Base-by-base conservation (phyloP, 2,113 vertebrate species). In the Gavialis gangeticus region DNA sequence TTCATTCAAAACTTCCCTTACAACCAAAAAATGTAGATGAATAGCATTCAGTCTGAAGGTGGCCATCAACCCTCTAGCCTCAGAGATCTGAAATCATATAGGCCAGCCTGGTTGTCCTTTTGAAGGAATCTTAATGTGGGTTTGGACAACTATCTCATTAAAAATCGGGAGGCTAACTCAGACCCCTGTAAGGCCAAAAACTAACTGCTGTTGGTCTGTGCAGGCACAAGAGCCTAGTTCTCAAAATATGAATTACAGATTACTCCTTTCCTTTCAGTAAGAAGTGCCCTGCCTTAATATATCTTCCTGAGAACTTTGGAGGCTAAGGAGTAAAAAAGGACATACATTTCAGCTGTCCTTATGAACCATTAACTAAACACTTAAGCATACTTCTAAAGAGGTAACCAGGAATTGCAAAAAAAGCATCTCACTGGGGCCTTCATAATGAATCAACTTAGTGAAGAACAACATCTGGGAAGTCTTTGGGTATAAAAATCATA, bases 41-140 rank as follows among this genome's bases (percentile, higher is more conserved):
- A 79, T 73, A 85, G 87, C 3, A 55, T 90, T 93, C 95, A 92
- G 94, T 85, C 87, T 90, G 90, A 75, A 89, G 96, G 93, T 93
- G 94, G 93, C 94, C 95, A 92, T 95, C 82, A 75, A 73, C 57
- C 46, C 46, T 82, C 78, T 85, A 88, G 93, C 85, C 92, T 95
- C 86, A 94, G 92, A 91, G 93, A 95, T 92, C 69, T 91, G 84
- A 85, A 92, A 95, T 95, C 95, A 93, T 94, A 95, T 69, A 95
- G 82, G 96, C 93, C 96, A 96, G 94, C 90, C 81, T 95, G 93
- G 93, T 79, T 95, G 94, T 93, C 96, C 95, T 96, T 96, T 95
- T 87, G 94, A 94, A 83, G 89, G 91, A 94, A 95, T 92, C 96
- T 95, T 93, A 92, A 88, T 89, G 93, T 95, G 93, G 95, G 88